phyloP scores from a whole-genome alignment of 1,140 invertebrate species.

The Diachasmimorpha longicaudata region DNA sequence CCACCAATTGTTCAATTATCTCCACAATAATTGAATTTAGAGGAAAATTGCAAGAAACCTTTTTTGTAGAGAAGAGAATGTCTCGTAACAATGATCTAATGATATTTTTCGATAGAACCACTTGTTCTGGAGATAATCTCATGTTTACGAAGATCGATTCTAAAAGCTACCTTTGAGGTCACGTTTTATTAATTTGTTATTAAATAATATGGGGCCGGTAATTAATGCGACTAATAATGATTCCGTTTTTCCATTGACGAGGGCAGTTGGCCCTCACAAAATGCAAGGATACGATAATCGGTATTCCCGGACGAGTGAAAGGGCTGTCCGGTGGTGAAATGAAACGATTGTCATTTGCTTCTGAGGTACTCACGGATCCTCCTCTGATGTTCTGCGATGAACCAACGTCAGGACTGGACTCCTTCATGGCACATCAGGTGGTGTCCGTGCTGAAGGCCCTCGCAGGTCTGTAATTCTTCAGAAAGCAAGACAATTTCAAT shows the following conservation, averaged over 20 bases:
- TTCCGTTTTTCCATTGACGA: conserved; percentile 10
- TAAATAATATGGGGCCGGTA: too few relatives aligned
- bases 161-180: too few relatives aligned
- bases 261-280: conserved; percentile 81
- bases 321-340: conserved; percentile 96
- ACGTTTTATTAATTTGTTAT: too few relatives aligned
- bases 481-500: background rate
- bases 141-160: too few relatives aligned
- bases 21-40: background rate
- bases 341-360: conserved; percentile 94
- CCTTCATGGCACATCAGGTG: conserved; percentile 88
- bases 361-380: conserved; percentile 94
- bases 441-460: conserved; percentile 82
- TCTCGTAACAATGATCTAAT: too few relatives aligned
- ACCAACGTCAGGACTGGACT: conserved; percentile 89
- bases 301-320: conserved; percentile 82
- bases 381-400: conserved; percentile 97
- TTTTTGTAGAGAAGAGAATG: too few relatives aligned
- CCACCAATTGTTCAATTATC: too few relatives aligned
- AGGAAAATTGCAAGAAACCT: background rate
- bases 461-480: conserved; percentile 60
- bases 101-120: too few relatives aligned
- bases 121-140: too few relatives aligned
- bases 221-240: too few relatives aligned
- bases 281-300: conserved; percentile 88